Evolutionary conservation across 2,797 vertebrate genomes (phyloP).

Genomic region (Sternarchorhynchus goeldii): DNA sequence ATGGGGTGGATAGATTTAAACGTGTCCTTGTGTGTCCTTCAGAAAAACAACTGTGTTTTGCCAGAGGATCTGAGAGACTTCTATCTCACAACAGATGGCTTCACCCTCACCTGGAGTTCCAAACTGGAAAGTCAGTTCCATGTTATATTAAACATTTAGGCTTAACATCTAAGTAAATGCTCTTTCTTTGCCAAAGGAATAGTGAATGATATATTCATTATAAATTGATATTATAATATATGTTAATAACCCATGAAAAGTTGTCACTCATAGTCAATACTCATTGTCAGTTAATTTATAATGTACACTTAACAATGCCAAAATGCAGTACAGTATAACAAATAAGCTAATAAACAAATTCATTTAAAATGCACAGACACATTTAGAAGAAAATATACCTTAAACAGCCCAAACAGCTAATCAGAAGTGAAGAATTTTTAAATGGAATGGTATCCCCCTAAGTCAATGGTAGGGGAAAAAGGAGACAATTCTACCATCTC

Average conservation of each 20-base stretch:
- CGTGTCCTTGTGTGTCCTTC: constrained; percentile 35
- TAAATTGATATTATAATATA: neutral
- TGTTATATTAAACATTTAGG: neutral
- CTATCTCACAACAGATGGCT: constrained; percentile 92
- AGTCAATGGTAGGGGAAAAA: no score
- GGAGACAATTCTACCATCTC: no score
- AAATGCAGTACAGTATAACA: no score
- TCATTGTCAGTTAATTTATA: no score
- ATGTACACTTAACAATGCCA: no score
- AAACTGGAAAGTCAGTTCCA: constrained; percentile 83
- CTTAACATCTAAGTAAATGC: neutral
- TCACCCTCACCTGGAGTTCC: constrained; percentile 90
- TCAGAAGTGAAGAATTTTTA: no score
- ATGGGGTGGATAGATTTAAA: neutral
- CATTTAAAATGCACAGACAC: no score
- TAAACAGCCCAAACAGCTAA: no score
- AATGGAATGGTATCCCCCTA: no score
- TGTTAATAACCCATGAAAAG: no score
- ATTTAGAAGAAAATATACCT: no score
- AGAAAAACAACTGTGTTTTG: constrained; percentile 90
- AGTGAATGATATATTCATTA: neutral
- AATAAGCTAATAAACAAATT: neutral
- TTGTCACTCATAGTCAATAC: no score
- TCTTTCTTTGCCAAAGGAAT: neutral
- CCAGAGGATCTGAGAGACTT: constrained; percentile 95